Conservation (phyloP, 2,797 vertebrate genomes). For the Megalops cyprinoides region DNA sequence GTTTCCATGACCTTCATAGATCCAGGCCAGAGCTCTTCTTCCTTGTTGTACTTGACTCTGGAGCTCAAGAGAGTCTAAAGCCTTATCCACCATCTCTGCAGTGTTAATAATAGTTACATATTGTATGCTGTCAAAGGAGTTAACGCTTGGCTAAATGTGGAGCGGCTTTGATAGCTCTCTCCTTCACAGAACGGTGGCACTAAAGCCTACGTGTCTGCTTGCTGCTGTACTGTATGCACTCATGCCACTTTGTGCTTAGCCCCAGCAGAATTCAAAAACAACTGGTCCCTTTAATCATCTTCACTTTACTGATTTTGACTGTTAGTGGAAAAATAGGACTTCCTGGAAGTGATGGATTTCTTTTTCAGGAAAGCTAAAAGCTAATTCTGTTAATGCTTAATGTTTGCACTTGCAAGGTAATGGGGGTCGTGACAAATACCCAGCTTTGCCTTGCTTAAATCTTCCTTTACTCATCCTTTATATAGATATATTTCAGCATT, state of each 20-base stretch:
- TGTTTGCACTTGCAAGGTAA: background rate
- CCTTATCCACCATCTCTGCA: background rate
- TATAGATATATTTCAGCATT: background rate
- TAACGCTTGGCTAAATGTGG: background rate
- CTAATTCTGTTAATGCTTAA: background rate
- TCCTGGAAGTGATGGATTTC: background rate
- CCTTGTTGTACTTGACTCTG: background rate
- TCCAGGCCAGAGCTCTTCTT: too few relatives aligned
- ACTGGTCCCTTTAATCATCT: background rate
- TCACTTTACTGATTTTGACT: background rate
- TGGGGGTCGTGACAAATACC: background rate
- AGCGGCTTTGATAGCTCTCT: background rate
- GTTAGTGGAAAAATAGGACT: background rate
- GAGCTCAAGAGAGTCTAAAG: background rate
- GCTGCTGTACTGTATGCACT: background rate
- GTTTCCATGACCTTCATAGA: too few relatives aligned
- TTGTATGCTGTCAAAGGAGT: background rate
- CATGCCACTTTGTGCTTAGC: background rate
- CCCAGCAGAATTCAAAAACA: background rate
- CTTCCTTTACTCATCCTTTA: background rate
- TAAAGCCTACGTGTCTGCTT: background rate
- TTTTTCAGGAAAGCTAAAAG: background rate
- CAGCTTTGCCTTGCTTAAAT: background rate
- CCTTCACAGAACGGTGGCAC: background rate
- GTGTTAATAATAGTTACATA: background rate